Percentiles rank a stretch among this genome's conserved stretches.
Conservation (phyloP, 2,888 invertebrate species). For the Cosmia trapezina region DNA sequence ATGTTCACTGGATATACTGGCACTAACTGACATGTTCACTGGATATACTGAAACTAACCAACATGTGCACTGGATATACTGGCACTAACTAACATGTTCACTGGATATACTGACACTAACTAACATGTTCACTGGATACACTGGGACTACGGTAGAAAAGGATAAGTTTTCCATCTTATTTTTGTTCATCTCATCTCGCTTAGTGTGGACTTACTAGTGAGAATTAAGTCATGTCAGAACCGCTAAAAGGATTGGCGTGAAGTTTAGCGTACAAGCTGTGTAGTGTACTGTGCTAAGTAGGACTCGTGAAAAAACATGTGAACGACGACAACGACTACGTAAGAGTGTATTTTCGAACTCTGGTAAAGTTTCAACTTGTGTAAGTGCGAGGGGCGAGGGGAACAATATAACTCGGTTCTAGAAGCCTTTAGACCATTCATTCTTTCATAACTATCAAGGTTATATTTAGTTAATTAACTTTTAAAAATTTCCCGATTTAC, state of each 20-base stretch:
- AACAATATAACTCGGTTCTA: neutral
- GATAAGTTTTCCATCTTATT: no score
- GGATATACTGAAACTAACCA: no score
- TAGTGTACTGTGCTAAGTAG: no score
- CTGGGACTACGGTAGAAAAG: no score
- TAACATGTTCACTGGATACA: no score
- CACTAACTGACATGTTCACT: no score
- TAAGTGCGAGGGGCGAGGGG: neutral
- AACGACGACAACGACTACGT: no score
- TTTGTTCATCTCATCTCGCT: neutral
- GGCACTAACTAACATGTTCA: neutral
- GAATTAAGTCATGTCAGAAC: no score
- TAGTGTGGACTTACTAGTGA: no score
- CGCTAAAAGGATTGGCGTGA: neutral
- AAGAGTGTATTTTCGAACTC: constrained; percentile 1
- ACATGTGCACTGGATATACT: neutral
- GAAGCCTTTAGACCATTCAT: neutral
- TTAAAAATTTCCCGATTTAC: neutral
- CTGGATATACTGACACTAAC: neutral
- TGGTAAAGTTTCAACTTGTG: neutral
- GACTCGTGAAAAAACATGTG: no score
- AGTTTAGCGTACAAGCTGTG: neutral
- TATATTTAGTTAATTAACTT: neutral
- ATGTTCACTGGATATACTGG: no score
- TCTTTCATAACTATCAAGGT: neutral